A percentile compares a stretch with the other conserved stretches of the same genome.
Conservation (phyloP, 2,113 vertebrate species). For the Nibea albiflora region DNA sequence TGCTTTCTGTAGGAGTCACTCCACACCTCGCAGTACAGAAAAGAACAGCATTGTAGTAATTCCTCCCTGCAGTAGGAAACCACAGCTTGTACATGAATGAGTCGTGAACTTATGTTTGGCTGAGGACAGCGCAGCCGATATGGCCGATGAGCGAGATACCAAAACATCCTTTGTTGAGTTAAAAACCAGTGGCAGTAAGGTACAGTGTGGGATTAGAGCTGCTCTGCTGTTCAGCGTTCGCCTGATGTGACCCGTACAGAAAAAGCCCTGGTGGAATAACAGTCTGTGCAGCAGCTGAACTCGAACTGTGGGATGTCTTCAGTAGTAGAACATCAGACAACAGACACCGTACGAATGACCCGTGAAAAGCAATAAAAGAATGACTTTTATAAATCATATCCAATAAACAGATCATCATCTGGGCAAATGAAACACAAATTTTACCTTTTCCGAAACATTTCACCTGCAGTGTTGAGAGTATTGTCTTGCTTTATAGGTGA, state of each 20-base stretch:
- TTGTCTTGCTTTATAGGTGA: conserved; percentile 46
- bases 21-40: conserved; percentile 45
- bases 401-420: conserved; percentile 48
- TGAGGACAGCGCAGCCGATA: conserved; percentile 46
- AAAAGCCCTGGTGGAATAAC: conserved; percentile 52
- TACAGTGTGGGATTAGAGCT: conserved; percentile 39
- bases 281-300: conserved; percentile 24
- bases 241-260: conserved; percentile 53
- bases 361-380: conserved; percentile 40
- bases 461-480: conserved; percentile 27
- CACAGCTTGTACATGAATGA: conserved; percentile 69
- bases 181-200: conserved; percentile 48
- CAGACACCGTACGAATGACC: conserved; percentile 10
- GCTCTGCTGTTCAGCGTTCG: conserved; percentile 18
- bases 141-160: conserved; percentile 53
- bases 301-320: conserved; percentile 1
- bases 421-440: conserved; percentile 28
- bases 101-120: conserved; percentile 77
- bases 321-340: conserved; percentile 23
- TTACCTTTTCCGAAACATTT: conserved; percentile 44
- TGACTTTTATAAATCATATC: conserved; percentile 36
- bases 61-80: conserved; percentile 53
- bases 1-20: conserved; percentile 39
- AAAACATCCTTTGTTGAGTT: conserved; percentile 72
- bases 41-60: conserved; percentile 56